Evolutionary conservation across 2,113 vertebrate species (phyloP).

Genomic region (Symphodus melops): DNA sequence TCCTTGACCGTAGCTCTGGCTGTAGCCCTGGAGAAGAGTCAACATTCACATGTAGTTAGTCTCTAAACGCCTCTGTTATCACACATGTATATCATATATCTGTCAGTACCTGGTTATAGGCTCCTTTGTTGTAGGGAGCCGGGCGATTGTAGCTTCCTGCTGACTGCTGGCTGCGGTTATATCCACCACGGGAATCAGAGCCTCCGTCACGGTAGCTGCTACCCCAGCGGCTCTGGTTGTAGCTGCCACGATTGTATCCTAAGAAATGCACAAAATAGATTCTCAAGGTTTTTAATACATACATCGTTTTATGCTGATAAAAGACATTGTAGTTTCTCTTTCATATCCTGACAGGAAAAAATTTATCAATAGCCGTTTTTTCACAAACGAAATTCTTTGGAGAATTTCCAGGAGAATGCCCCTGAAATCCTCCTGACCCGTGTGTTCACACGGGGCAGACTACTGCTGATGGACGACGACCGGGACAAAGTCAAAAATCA

Average conservation of each 20-base stretch:
- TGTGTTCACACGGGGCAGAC: no score
- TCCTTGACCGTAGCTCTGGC: conserved; percentile 79
- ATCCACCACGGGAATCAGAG: conserved; percentile 83
- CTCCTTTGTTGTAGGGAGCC: conserved; percentile 77
- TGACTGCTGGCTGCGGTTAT: conserved; percentile 85
- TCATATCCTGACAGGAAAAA: no score
- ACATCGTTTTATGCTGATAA: not conserved
- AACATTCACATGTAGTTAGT: not conserved
- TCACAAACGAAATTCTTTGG: no score
- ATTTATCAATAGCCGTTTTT: no score
- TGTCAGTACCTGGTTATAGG: conserved; percentile 70
- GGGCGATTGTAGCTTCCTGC: conserved; percentile 80
- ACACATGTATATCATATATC: no score
- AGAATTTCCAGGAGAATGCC: no score
- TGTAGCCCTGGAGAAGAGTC: conserved; percentile 61
- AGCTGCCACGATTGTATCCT: conserved; percentile 89
- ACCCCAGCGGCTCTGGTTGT: conserved; percentile 90
- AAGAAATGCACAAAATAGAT: conserved; percentile 13
- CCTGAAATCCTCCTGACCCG: no score
- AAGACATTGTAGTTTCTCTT: not conserved
- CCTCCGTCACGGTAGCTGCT: conserved; percentile 84
- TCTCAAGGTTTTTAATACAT: not conserved
- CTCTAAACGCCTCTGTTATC: no score
- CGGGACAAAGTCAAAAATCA: no score
- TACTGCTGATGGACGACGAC: no score